phyloP scores from a whole-genome alignment of 2,113 vertebrate species.

The Anser brachyrhynchus region DNA sequence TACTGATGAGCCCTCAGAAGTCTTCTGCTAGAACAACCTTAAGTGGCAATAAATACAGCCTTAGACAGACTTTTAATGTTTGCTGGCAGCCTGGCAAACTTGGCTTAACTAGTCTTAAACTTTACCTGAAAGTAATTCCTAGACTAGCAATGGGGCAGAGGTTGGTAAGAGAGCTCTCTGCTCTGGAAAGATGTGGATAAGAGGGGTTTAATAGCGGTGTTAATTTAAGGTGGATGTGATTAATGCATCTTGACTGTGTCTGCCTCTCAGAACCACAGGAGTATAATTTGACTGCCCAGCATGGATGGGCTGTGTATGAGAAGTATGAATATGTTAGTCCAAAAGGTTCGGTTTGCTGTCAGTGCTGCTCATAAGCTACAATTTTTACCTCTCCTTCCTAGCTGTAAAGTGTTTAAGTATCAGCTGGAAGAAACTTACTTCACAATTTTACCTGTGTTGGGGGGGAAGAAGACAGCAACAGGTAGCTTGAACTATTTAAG shows the following conservation, averaged over 20 bases:
- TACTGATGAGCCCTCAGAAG: neutral
- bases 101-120: neutral
- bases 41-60: neutral
- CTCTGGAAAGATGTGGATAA: neutral
- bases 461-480: neutral
- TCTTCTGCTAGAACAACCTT: neutral
- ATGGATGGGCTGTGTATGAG: neutral
- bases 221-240: neutral
- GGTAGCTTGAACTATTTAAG: neutral
- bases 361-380: neutral
- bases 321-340: slow-evolving; percentile 32
- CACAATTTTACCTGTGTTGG: neutral
- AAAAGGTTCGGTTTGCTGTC: neutral
- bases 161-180: neutral
- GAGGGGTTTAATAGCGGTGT: neutral
- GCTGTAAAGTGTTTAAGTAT: neutral
- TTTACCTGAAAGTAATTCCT: neutral
- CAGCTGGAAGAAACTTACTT: neutral
- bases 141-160: neutral
- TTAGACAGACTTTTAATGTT: neutral
- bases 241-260: neutral
- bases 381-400: neutral
- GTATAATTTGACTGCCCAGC: slow-evolving; percentile 3
- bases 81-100: neutral
- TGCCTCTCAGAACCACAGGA: neutral